phyloP scores from a whole-genome alignment of 2,797 vertebrate species.

The Petrocephalus schoutedeni region DNA sequence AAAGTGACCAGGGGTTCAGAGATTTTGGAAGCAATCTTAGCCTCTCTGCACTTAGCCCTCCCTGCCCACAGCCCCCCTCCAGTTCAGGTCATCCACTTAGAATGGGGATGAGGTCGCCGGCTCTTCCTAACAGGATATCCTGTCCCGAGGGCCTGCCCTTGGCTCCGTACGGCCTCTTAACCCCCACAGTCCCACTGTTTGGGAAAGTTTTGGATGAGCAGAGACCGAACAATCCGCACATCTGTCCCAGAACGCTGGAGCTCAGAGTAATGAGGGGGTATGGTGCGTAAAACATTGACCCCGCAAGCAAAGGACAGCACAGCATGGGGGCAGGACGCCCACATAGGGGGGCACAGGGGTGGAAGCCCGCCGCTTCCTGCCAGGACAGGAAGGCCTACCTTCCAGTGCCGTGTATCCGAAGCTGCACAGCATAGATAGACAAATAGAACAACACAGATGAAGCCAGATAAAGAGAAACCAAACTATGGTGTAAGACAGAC shows the following conservation, averaged over 20 bases:
- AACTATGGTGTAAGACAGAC: not conserved
- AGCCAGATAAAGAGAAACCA: not conserved
- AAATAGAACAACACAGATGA: not conserved
- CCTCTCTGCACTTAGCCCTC: not conserved
- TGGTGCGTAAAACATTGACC: not conserved
- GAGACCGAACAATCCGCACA: not conserved
- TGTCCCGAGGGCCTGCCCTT: constrained; percentile 23
- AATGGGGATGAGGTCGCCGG: constrained; percentile 16
- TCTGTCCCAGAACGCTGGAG: not conserved
- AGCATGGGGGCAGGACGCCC: not conserved
- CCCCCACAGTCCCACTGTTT: constrained; percentile 2
- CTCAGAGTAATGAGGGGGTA: not conserved
- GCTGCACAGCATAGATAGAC: not conserved
- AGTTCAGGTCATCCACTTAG: constrained; percentile 16
- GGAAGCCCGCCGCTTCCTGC: not conserved
- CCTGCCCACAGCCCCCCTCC: not conserved
- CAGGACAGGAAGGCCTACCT: not conserved
- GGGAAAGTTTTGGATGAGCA: not conserved
- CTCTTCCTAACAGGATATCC: constrained; percentile 32
- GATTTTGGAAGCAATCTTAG: constrained; percentile 6
- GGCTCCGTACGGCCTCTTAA: constrained; percentile 22
- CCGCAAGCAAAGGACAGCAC: not conserved
- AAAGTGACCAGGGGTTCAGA: not conserved
- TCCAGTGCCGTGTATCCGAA: not conserved
- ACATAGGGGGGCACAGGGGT: not conserved